These are phyloP conservation scores for Oscheius onirici DNA, from an alignment of 2,888 invertebrate genomes.

Conservation along the genomic window DNA sequence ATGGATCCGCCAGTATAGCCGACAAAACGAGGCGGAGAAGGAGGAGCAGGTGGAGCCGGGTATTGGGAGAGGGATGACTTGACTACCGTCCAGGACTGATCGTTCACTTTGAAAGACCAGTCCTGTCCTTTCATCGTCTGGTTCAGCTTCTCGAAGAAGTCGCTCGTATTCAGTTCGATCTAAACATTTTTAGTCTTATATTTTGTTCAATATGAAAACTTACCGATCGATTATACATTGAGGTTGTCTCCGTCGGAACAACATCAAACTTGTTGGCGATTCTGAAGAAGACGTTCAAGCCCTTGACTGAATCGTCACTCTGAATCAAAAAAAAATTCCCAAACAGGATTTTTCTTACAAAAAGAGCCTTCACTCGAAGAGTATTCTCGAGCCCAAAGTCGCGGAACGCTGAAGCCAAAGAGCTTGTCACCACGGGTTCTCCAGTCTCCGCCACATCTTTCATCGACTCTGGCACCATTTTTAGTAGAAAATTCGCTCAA, in stretches of 20 bases:
- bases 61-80: slow-evolving; percentile 34
- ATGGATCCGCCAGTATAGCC: slow-evolving; percentile 58
- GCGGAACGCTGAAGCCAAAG: slow-evolving; percentile 1
- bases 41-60: slow-evolving; percentile 24
- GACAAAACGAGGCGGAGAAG: slow-evolving; percentile 35
- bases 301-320: not conserved
- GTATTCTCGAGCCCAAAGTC: not conserved
- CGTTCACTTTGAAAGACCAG: slow-evolving; percentile 23
- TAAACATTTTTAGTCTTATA: too few species aligned
- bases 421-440: slow-evolving; percentile 1
- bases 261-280: slow-evolving; percentile 17
- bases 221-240: slow-evolving; percentile 33
- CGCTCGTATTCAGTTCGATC: slow-evolving; percentile 9
- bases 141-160: slow-evolving; percentile 20
- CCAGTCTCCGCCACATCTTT: slow-evolving; percentile 1
- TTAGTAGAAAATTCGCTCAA: not conserved
- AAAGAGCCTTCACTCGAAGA: slow-evolving; percentile 13
- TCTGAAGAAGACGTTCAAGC: slow-evolving; percentile 15
- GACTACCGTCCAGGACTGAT: slow-evolving; percentile 39
- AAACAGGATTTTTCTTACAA: slow-evolving; percentile 8
- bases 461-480: slow-evolving; percentile 2
- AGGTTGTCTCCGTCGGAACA: not conserved
- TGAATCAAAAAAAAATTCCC: too few species aligned
- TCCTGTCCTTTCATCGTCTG: slow-evolving; percentile 14
- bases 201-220: too few species aligned